Percentiles rank a stretch among this genome's conserved stretches.
Evolutionary conservation across 1,140 invertebrate species (phyloP).

Genomic region (Drosophila lowei): DNA sequence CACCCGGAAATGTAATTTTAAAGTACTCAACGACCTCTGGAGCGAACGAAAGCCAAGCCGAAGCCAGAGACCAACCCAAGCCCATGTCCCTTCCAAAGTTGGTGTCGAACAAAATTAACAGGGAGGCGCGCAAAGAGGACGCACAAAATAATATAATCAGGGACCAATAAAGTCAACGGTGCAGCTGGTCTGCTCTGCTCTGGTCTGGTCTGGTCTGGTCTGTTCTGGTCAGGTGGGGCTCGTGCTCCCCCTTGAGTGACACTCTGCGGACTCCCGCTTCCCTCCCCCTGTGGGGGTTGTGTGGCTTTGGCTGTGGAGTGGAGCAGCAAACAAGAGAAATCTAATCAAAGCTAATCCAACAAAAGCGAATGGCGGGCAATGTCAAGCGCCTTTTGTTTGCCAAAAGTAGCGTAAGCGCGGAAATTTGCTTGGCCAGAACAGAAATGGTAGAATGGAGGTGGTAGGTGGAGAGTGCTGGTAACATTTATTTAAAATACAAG

Average conservation of each 20-base stretch:
- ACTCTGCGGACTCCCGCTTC: constrained; percentile 27
- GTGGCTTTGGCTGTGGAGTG: constrained; percentile 24
- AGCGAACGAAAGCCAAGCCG: too few relatives aligned
- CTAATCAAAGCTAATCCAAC: constrained; percentile 82
- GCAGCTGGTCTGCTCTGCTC: too few relatives aligned
- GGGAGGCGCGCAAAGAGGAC: constrained; percentile 9
- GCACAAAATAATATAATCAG: constrained; percentile 66
- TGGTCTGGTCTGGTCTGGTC: not conserved
- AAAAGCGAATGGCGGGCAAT: constrained; percentile 76
- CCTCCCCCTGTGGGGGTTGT: constrained; percentile 36
- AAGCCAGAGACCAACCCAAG: too few relatives aligned
- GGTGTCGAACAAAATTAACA: constrained; percentile 58
- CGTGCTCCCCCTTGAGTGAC: constrained; percentile 48
- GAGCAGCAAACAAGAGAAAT: constrained; percentile 66
- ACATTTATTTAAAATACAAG: constrained; percentile 81
- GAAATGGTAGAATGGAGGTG: constrained; percentile 16
- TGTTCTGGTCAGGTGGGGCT: constrained; percentile 20
- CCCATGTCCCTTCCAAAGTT: constrained; percentile 9
- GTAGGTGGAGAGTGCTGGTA: constrained; percentile 10
- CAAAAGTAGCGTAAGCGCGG: constrained; percentile 72
- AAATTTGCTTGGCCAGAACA: constrained; percentile 65
- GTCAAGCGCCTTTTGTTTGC: constrained; percentile 76
- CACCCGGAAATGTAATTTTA: constrained; percentile 79
- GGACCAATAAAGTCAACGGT: constrained; percentile 58
- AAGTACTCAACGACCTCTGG: constrained; percentile 56